phyloP scores from a whole-genome alignment of 2,888 invertebrate genomes.

The Phania funesta region DNA sequence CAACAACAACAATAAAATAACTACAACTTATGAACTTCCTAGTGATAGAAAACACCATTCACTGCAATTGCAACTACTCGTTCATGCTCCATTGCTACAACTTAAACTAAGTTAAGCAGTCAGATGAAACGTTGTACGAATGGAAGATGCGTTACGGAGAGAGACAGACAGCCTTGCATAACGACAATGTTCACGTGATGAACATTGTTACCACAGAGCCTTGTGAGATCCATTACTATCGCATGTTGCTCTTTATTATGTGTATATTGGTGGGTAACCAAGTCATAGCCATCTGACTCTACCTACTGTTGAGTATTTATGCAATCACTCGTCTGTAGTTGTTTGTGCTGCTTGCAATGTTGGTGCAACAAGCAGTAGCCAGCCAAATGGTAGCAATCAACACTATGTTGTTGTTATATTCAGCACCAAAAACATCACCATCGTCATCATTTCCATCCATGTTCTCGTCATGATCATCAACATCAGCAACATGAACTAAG shows the following conservation, averaged over 20 bases:
- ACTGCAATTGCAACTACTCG: slow-evolving; percentile 3
- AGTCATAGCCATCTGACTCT: slow-evolving; percentile 69
- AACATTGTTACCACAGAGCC: slow-evolving; percentile 60
- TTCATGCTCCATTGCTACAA: not conserved
- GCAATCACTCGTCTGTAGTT: not conserved
- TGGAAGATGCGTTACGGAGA: slow-evolving; percentile 19
- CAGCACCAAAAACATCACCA: slow-evolving; percentile 66
- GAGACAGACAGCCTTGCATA: slow-evolving; percentile 50
- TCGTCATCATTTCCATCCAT: slow-evolving; percentile 25
- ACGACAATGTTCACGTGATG: slow-evolving; percentile 67
- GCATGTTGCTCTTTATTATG: slow-evolving; percentile 62
- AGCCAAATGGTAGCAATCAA: slow-evolving; percentile 70
- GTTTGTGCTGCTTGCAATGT: slow-evolving; percentile 10
- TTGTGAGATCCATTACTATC: slow-evolving; percentile 65
- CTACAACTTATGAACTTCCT: slow-evolving; percentile 24
- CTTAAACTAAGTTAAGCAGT: not conserved
- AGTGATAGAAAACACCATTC: slow-evolving; percentile 3
- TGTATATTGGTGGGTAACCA: slow-evolving; percentile 69
- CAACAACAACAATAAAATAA: not conserved
- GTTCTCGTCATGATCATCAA: slow-evolving; percentile 17
- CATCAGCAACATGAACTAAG: slow-evolving; percentile 45
- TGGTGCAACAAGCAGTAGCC: slow-evolving; percentile 67
- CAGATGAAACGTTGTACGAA: slow-evolving; percentile 23
- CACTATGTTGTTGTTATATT: slow-evolving; percentile 73
- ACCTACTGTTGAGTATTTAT: slow-evolving; percentile 53